Evolutionary conservation across 1,140 invertebrate species (phyloP).

Genomic region (Teleogryllus occipitalis): DNA sequence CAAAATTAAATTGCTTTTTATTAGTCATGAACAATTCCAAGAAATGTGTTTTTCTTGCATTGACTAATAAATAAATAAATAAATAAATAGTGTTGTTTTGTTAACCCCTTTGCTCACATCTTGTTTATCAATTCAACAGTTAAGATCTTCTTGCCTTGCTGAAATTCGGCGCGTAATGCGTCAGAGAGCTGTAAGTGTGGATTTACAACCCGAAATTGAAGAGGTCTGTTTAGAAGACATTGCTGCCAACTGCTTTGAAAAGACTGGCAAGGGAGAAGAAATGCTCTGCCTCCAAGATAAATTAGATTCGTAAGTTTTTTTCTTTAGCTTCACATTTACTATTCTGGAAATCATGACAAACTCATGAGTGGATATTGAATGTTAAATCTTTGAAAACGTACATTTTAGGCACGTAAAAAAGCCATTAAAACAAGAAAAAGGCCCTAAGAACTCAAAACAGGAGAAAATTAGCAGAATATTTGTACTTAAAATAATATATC

Average conservation of each 20-base stretch:
- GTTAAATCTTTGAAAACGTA: too few species aligned
- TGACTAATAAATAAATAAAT: neutral
- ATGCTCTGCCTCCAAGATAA: conserved; percentile 89
- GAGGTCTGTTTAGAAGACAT: conserved; percentile 81
- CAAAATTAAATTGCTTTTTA: neutral
- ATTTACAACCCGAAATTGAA: conserved; percentile 90
- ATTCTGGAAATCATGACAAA: too few species aligned
- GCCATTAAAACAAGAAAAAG: too few species aligned
- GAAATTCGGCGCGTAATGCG: conserved; percentile 88
- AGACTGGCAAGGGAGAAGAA: conserved; percentile 76
- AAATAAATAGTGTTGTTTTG: neutral
- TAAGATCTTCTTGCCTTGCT: conserved; percentile 41
- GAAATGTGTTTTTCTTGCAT: neutral
- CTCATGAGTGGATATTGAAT: too few species aligned
- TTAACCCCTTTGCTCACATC: too few species aligned
- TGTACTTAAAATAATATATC: too few species aligned
- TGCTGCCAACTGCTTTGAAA: conserved; percentile 70
- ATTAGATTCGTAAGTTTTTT: conserved; percentile 54
- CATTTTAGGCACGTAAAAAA: too few species aligned
- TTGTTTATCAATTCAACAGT: neutral
- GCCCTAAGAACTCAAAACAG: too few species aligned
- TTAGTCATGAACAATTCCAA: neutral
- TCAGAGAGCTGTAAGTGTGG: conserved; percentile 81
- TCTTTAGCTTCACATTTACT: neutral
- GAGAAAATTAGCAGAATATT: too few species aligned